phyloP scores from a whole-genome alignment of 2,797 vertebrate genomes.

The Hoplostethus atlanticus region DNA sequence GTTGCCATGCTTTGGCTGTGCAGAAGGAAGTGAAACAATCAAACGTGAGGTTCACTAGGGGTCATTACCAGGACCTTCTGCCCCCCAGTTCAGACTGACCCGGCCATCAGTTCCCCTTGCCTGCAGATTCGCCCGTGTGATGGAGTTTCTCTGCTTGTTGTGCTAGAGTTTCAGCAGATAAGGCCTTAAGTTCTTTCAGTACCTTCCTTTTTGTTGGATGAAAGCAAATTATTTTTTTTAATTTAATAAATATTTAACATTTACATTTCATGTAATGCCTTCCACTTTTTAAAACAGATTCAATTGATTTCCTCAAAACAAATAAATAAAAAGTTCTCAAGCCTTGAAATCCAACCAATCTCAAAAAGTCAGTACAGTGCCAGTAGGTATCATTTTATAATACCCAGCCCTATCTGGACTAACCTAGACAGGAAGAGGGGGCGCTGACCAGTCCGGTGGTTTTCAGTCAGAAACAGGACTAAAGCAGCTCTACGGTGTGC shows the following conservation, averaged over 20 bases:
- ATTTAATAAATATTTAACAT: background rate
- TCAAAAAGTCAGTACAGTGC: background rate
- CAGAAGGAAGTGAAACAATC: background rate
- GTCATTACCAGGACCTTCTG: background rate
- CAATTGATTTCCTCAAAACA: constrained; percentile 15
- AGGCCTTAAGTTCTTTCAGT: background rate
- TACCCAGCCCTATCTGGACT: constrained; percentile 12
- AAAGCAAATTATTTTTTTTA: constrained; percentile 9
- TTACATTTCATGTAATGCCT: constrained; percentile 3
- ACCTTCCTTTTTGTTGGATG: background rate
- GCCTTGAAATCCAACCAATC: no score
- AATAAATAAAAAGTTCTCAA: no score
- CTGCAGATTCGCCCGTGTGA: background rate
- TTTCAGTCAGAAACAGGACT: background rate
- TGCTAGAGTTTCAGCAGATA: constrained; percentile 6
- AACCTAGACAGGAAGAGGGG: background rate
- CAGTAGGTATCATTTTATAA: background rate
- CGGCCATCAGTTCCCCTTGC: constrained; percentile 9
- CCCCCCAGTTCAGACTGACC: background rate
- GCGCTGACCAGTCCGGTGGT: background rate
- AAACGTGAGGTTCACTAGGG: background rate
- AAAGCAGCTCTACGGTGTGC: constrained; percentile 19
- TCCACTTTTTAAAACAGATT: constrained; percentile 3
- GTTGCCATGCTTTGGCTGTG: constrained; percentile 1
- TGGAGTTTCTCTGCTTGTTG: constrained; percentile 14